Evolutionary conservation across 2,888 invertebrate genomes (phyloP).

Genomic region (Rhingia rostrata): DNA sequence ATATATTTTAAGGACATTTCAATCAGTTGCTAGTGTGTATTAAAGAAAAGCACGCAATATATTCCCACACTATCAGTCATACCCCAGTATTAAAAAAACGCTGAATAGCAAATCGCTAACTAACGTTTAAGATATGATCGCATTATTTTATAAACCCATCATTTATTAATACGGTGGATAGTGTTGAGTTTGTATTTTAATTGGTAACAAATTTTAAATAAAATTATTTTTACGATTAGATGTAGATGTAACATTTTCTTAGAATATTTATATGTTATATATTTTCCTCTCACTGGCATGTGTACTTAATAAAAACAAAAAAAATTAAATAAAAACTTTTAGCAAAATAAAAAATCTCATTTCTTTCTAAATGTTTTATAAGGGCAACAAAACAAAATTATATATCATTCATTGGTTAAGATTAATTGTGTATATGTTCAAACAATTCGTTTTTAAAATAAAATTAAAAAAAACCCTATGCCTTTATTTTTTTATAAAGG

Average conservation of each 20-base stretch:
- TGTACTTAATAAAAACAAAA: slow-evolving; percentile 42
- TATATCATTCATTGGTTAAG: slow-evolving; percentile 38
- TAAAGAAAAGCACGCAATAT: not conserved
- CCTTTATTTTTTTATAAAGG: slow-evolving; percentile 6
- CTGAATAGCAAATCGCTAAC: too few relatives aligned
- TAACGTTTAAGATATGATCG: too few relatives aligned
- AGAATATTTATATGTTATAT: slow-evolving; percentile 37
- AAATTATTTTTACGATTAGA: not conserved
- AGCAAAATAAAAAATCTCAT: slow-evolving; percentile 25
- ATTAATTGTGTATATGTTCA: slow-evolving; percentile 36
- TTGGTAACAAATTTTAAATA: not conserved
- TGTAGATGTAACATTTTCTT: slow-evolving; percentile 27
- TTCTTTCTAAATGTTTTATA: slow-evolving; percentile 28
- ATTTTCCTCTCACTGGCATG: slow-evolving; percentile 46
- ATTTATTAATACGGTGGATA: not conserved
- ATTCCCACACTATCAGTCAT: not conserved
- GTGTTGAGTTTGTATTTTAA: slow-evolving; percentile 6
- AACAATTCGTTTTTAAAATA: slow-evolving; percentile 7
- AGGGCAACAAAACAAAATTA: slow-evolving; percentile 18
- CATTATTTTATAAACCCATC: too few relatives aligned
- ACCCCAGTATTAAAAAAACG: not conserved
- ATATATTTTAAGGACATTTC: not conserved
- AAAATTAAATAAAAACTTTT: slow-evolving; percentile 2
- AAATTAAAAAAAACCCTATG: not conserved
- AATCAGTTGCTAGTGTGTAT: not conserved